phyloP scores from a whole-genome alignment of 2,113 vertebrate genomes.

The Lonchura striata region DNA sequence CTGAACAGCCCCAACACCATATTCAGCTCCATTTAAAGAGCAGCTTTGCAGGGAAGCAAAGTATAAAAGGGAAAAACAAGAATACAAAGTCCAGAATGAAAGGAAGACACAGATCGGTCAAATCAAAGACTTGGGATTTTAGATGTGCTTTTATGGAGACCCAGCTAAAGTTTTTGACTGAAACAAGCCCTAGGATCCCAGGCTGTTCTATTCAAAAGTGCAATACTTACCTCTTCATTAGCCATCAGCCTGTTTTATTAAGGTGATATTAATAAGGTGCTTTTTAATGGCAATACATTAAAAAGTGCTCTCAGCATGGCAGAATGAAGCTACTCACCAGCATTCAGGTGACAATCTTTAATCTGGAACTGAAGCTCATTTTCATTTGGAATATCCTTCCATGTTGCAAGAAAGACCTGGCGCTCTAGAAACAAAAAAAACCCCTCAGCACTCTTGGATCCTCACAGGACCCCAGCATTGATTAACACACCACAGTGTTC shows the following conservation, averaged over 20 bases:
- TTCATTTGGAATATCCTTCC: conserved; percentile 99
- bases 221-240: not conserved
- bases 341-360: conserved; percentile 97
- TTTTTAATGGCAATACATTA: not conserved
- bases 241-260: not conserved
- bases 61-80: not conserved
- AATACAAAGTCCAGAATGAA: not conserved
- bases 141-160: not conserved
- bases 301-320: not conserved
- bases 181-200: not conserved
- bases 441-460: not conserved
- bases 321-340: conserved; percentile 79
- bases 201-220: not conserved
- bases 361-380: conserved; percentile 99
- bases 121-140: not conserved
- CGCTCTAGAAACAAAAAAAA: conserved; percentile 77
- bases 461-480: not conserved
- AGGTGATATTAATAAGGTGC: not conserved
- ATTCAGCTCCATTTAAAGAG: not conserved
- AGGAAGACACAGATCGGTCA: not conserved
- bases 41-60: not conserved
- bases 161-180: not conserved
- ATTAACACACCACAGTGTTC: not conserved
- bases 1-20: not conserved
- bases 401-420: conserved; percentile 97